Evolutionary conservation across 2,888 invertebrate genomes (phyloP), one percentile per base, ranked within the genome.

Genomic region (Doris montereyensis): DNA sequence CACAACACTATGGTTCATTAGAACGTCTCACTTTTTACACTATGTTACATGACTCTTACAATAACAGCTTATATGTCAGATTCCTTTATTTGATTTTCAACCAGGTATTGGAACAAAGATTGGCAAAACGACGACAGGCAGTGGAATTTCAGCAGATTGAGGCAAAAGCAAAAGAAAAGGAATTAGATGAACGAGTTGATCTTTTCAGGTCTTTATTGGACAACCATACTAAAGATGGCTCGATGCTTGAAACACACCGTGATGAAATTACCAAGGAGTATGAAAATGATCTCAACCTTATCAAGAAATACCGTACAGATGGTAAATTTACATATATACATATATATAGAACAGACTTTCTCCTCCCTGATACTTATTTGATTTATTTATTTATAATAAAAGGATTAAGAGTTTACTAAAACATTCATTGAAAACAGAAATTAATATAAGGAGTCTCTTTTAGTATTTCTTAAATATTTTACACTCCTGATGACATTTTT

Each of bases 101-200:
- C 1, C 74, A 90, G 90, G 85, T 84, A 71, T 81, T 90, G 52
- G 89, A 89, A 67, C 88, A 89, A 70, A 82, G 89, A 32, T 81
- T 90, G 30, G 89, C 88, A 5, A 84, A 85, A 65, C 81, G 90
- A 26, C 81, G 85, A 57, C 87, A 89, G 68, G 82, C 89, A 57
- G 80, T 89, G 24, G 88, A 87, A 77, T 85, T 86, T 81, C 83
- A 85, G n/a, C 81, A 82, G n/a, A 79, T 85, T 24, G 85, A 86
- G 74, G 84, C 86, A 26, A 81, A 86, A 58, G 86, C 86, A 77
- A 81, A 81, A 5, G 74, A 81, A 2, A 84, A 85, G 4, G 83
- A 85, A 10, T 58, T 85, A 0, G 78, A 82, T 0, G 77, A 81
- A 2, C 85, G 85, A 17, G 82, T 85, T 10, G 83, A 86, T 1